Conservation (phyloP, 2,888 invertebrate genomes). For the Agriotes lineatus region DNA sequence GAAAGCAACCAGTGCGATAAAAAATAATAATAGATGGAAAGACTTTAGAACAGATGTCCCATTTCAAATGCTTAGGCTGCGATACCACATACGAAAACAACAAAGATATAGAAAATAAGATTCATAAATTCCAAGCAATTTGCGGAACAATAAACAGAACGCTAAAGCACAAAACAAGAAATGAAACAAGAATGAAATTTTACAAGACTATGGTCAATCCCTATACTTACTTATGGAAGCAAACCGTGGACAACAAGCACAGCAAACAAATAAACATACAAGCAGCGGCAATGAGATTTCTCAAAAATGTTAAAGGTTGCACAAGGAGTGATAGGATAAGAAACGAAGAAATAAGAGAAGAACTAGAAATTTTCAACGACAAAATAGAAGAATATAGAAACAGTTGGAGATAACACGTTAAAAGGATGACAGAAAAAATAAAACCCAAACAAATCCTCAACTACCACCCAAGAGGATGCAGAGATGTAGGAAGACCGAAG, state of each 20-base stretch:
- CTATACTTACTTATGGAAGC: neutral
- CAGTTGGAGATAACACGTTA: neutral
- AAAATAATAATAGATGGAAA: neutral
- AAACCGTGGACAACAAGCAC: neutral
- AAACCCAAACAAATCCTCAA: neutral
- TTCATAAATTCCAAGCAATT: neutral
- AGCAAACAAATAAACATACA: neutral
- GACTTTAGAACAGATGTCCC: too few species aligned
- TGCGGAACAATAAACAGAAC: neutral
- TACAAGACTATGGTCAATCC: neutral
- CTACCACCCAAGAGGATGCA: neutral
- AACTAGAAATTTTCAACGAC: neutral
- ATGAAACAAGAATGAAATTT: neutral
- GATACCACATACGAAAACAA: neutral
- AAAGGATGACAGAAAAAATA: neutral
- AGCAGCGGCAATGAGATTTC: neutral
- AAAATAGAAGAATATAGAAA: neutral
- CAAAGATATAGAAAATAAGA: neutral
- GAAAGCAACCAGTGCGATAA: neutral
- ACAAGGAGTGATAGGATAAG: neutral
- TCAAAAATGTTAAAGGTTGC: neutral
- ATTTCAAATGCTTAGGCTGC: too few species aligned
- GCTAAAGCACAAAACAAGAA: neutral
- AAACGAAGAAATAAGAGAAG: neutral
- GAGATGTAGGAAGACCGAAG: neutral